Percentiles rank a stretch among this genome's conserved stretches.
Conservation (phyloP, 2,888 invertebrate genomes). For the Polymixis flavicincta region DNA sequence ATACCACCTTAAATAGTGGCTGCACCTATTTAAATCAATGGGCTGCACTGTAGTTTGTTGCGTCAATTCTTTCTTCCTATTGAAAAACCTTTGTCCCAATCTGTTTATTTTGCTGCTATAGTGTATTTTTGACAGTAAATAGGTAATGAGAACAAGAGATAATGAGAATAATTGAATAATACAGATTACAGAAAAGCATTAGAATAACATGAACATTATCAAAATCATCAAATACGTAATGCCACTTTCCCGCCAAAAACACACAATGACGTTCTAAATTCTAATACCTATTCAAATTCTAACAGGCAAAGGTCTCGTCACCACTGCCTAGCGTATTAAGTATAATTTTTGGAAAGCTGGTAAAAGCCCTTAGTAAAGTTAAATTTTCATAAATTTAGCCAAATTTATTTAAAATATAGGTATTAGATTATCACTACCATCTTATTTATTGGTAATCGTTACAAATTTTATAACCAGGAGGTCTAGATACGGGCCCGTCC, state of each 20-base stretch:
- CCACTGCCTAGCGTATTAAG: no score
- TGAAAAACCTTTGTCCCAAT: background rate
- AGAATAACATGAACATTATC: background rate
- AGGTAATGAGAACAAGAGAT: no score
- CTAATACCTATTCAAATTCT: no score
- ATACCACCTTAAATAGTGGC: background rate
- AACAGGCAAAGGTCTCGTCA: no score
- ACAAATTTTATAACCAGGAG: background rate
- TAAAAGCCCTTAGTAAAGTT: background rate
- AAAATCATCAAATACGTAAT: no score
- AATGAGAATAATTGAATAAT: background rate
- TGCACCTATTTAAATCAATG: no score
- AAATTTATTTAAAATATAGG: background rate
- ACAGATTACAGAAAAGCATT: background rate
- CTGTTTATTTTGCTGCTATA: background rate
- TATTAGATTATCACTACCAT: no score
- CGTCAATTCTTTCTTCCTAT: background rate
- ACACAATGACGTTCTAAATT: background rate
- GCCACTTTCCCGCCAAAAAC: background rate
- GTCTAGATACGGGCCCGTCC: background rate
- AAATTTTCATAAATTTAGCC: background rate
- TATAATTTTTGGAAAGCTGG: background rate
- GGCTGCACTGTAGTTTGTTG: no score
- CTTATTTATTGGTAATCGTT: no score
- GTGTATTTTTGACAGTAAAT: no score